A percentile compares a stretch with the other conserved stretches of the same genome.
Evolutionary conservation across 2,888 invertebrate species (phyloP).

Genomic region (Arrhopalites spinosus): DNA sequence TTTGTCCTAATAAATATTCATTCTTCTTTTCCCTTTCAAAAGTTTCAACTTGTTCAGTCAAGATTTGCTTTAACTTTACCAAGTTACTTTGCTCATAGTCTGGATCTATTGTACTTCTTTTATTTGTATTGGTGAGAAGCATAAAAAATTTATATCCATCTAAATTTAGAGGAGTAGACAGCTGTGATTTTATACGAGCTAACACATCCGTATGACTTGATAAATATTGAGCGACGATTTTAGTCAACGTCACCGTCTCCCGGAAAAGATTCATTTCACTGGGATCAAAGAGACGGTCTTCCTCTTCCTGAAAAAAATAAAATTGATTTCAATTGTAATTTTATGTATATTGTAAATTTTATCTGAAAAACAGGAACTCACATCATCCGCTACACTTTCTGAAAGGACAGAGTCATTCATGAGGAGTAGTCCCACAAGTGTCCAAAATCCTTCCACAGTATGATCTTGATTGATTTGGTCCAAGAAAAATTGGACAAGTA

Average conservation of each 20-base stretch:
- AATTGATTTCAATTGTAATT: neutral
- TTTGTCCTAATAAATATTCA: too few species aligned
- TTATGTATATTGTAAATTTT: neutral
- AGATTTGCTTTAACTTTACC: too few species aligned
- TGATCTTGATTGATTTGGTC: constrained; percentile 27
- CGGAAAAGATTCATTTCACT: constrained; percentile 67
- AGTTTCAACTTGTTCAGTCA: too few species aligned
- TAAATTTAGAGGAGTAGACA: neutral
- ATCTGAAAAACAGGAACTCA: constrained; percentile 28
- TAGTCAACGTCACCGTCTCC: constrained; percentile 62
- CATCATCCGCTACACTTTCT: constrained; percentile 49
- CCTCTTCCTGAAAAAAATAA: constrained; percentile 56
- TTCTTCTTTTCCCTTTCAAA: too few species aligned
- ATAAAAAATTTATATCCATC: neutral
- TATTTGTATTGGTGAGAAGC: too few species aligned
- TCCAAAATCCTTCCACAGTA: constrained; percentile 43
- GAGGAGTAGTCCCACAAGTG: constrained; percentile 49
- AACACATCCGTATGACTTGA: neutral
- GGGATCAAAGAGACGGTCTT: constrained; percentile 69
- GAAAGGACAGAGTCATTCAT: constrained; percentile 48
- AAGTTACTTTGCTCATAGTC: too few species aligned
- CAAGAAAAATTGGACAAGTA: constrained; percentile 39
- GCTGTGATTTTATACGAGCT: neutral
- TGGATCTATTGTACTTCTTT: too few species aligned
- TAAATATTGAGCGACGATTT: constrained; percentile 40